Evolutionary conservation across 37 sponge, comb jelly and placozoan species (phyloP).

Genomic region (Dysidea cf. avara): DNA sequence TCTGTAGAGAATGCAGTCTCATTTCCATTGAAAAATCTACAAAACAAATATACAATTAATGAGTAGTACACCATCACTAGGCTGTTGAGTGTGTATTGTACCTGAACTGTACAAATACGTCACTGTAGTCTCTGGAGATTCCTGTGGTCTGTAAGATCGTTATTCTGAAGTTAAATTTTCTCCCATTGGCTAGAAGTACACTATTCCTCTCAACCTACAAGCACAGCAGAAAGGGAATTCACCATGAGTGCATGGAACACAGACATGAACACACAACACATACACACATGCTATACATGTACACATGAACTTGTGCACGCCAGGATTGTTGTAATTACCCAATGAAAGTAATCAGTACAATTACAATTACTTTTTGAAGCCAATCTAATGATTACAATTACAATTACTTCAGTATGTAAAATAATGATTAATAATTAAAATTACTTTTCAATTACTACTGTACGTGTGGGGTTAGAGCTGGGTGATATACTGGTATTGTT

Average conservation of each 20-base stretch:
- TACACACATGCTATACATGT: too few species aligned
- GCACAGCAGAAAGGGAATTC: constrained; percentile 11
- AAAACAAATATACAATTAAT: not conserved
- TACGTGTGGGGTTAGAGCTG: too few species aligned
- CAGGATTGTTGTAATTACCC: not conserved
- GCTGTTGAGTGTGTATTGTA: not conserved
- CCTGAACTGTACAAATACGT: constrained; percentile 78
- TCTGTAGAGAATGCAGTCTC: constrained; percentile 63
- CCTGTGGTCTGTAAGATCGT: constrained; percentile 73
- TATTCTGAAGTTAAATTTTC: constrained; percentile 55
- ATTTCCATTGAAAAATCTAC: constrained; percentile 29
- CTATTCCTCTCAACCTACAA: constrained; percentile 2
- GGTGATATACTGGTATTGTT: too few species aligned
- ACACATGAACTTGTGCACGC: not conserved
- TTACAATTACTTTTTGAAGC: too few species aligned
- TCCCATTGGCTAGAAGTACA: constrained; percentile 18
- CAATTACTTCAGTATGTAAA: too few species aligned
- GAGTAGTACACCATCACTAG: not conserved
- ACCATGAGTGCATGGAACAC: not conserved
- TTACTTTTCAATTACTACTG: too few species aligned
- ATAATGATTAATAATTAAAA: too few species aligned
- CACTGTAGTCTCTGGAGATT: constrained; percentile 66
- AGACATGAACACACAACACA: too few species aligned
- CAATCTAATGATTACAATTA: too few species aligned
- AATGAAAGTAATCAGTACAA: too few species aligned